Percentiles rank a stretch among this genome's conserved stretches.
phyloP scores from a whole-genome alignment of 2,888 invertebrate species.

The Palloptera scutellata region DNA sequence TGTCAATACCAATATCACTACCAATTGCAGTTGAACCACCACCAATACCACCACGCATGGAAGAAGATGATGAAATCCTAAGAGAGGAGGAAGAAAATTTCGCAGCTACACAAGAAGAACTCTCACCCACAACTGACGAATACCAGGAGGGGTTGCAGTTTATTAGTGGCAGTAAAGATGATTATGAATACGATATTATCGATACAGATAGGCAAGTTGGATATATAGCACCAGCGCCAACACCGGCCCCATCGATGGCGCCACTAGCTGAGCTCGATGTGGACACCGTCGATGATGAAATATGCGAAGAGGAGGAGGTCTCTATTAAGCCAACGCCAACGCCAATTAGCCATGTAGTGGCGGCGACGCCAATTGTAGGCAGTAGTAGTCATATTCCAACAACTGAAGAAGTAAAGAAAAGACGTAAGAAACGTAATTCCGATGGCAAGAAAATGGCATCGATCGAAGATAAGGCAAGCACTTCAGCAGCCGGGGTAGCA shows the following conservation, averaged over 20 bases:
- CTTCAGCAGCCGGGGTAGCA: conserved; percentile 32
- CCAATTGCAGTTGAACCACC: not conserved
- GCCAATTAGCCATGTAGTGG: conserved; percentile 7
- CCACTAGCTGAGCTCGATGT: conserved; percentile 76
- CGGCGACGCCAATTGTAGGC: not conserved
- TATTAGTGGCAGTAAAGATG: conserved; percentile 48
- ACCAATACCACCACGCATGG: conserved; percentile 36
- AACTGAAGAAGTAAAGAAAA: conserved; percentile 52
- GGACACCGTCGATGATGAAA: conserved; percentile 74
- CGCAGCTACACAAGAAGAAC: conserved; percentile 50
- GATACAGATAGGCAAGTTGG: conserved; percentile 51
- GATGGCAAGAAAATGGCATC: conserved; percentile 51
- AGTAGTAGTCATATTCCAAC: conserved; percentile 13
- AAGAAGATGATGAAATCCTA: conserved; percentile 33
- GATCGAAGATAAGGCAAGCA: conserved; percentile 47
- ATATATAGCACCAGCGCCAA: conserved; percentile 61
- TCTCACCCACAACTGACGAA: conserved; percentile 63
- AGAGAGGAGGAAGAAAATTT: conserved; percentile 20
- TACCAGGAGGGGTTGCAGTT: conserved; percentile 61
- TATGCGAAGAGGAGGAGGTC: conserved; percentile 56
- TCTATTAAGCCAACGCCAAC: not conserved
- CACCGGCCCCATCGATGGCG: conserved; percentile 66
- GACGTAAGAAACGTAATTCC: conserved; percentile 57
- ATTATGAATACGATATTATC: conserved; percentile 56
- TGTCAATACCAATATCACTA: conserved; percentile 6